A percentile compares a stretch with the other conserved stretches of the same genome.
phyloP scores from a whole-genome alignment of 2,113 vertebrate species.

The Aplodontia rufa region DNA sequence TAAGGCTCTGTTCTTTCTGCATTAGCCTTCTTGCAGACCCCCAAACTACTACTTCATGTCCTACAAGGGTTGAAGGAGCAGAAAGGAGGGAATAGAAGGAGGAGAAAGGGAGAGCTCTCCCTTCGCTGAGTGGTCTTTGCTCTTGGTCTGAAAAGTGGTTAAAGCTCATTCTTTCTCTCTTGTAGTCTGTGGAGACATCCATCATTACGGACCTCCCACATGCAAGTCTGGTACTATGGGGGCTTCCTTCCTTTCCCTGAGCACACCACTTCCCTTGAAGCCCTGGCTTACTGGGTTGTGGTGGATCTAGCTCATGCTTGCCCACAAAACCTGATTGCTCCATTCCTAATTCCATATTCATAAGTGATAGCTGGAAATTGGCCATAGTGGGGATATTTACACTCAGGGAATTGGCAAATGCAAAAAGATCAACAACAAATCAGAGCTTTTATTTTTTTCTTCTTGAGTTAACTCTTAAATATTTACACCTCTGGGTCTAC shows the following conservation, averaged over 20 bases:
- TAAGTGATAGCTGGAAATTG: not conserved
- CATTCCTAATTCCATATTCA: not conserved
- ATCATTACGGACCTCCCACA: not conserved
- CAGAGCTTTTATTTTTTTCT: not conserved
- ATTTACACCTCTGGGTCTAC: not conserved
- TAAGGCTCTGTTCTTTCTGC: constrained; percentile 14
- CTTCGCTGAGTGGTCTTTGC: not conserved
- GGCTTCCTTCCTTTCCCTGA: not conserved
- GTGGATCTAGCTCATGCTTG: not conserved
- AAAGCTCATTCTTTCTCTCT: not conserved
- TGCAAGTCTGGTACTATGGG: not conserved
- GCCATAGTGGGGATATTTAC: not conserved
- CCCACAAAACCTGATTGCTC: not conserved
- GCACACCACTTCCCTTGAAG: not conserved
- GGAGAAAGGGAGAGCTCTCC: not conserved
- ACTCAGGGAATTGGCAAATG: not conserved
- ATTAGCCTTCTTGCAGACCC: not conserved
- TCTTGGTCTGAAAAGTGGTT: not conserved
- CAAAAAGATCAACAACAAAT: not conserved
- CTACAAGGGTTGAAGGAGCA: not conserved
- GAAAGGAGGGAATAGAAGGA: not conserved
- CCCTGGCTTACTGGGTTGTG: not conserved
- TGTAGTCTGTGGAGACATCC: not conserved
- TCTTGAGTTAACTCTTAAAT: not conserved
- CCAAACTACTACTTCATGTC: not conserved